These are phyloP conservation scores for Camponotus vicinus DNA, from an alignment of 1,140 invertebrate species.

Conservation along the genomic window DNA sequence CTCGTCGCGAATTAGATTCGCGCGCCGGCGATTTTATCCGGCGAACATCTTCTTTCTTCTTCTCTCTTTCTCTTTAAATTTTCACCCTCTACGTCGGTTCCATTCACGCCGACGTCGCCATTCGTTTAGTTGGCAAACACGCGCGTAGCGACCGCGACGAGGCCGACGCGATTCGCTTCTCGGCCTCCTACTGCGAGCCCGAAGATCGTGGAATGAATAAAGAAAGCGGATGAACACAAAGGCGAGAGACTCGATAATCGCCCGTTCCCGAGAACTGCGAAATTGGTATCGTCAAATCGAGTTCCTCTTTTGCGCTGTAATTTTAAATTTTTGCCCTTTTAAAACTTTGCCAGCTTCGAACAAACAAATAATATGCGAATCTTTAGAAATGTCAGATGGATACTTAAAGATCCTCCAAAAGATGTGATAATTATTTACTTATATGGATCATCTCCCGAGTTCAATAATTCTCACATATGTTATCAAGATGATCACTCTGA, in stretches of 20 bases:
- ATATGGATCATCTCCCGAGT: too few species aligned
- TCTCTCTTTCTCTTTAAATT: not conserved
- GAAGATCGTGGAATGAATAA: slow-evolving; percentile 42
- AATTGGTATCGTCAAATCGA: slow-evolving; percentile 6
- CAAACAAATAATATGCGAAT: not conserved
- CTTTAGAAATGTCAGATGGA: not conserved
- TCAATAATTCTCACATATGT: too few species aligned
- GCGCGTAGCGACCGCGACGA: slow-evolving; percentile 39
- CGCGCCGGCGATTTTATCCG: slow-evolving; percentile 15
- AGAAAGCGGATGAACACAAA: slow-evolving; percentile 54
- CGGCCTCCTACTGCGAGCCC: slow-evolving; percentile 44
- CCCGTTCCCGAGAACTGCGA: slow-evolving; percentile 27
- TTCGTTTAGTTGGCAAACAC: slow-evolving; percentile 31
- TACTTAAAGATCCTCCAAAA: not conserved
- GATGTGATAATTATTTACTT: too few species aligned
- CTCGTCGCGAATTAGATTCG: slow-evolving; percentile 62
- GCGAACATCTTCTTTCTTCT: not conserved
- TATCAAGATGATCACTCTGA: too few species aligned
- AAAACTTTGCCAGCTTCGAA: not conserved
- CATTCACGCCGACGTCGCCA: slow-evolving; percentile 28
- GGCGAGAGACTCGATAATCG: slow-evolving; percentile 52
- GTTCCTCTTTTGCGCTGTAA: slow-evolving; percentile 13
- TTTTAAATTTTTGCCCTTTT: slow-evolving; percentile 2
- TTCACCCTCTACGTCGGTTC: slow-evolving; percentile 21
- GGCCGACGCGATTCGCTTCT: slow-evolving; percentile 40